Conservation (phyloP, 2,797 vertebrate genomes). For the Melanotaenia parkinsoni region DNA sequence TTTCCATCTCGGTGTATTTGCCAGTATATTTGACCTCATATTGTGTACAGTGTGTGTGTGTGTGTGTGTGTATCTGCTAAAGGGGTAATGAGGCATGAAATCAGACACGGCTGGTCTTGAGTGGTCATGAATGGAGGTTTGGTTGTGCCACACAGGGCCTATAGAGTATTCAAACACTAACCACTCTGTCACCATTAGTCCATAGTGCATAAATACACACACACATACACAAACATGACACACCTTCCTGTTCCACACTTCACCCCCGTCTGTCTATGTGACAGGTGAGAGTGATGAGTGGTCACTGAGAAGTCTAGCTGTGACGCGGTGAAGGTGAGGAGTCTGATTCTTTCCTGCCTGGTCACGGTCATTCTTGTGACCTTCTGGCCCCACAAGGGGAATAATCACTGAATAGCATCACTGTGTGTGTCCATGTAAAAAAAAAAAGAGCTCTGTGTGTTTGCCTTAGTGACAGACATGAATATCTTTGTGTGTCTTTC, state of each 20-base stretch:
- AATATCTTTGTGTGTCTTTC: conserved; percentile 7
- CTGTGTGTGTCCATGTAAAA: conserved; percentile 26
- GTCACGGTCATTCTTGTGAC: conserved; percentile 35
- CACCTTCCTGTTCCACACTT: background rate
- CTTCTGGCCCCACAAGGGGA: conserved; percentile 10
- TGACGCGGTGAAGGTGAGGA: conserved; percentile 16
- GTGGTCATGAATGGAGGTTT: conserved; percentile 39
- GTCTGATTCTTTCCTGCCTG: conserved; percentile 13
- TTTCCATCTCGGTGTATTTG: conserved; percentile 27
- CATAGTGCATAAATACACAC: background rate
- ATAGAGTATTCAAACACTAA: conserved; percentile 38
- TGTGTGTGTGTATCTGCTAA: conserved; percentile 30
- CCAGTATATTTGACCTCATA: conserved; percentile 18
- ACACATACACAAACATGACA: background rate
- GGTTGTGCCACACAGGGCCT: conserved; percentile 35
- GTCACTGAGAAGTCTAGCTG: conserved; percentile 32
- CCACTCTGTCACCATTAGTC: conserved; percentile 21
- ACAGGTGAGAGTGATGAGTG: conserved; percentile 35
- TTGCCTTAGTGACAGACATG: conserved; percentile 9
- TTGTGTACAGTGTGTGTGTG: conserved; percentile 20
- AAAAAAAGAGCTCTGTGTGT: conserved; percentile 8
- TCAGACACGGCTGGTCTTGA: conserved; percentile 44
- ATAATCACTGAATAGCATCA: conserved; percentile 24
- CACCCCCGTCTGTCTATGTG: background rate
- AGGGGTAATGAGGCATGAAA: conserved; percentile 56